Evolutionary conservation across 1,140 invertebrate species (phyloP).

Genomic region (Asbolus verrucosus): DNA sequence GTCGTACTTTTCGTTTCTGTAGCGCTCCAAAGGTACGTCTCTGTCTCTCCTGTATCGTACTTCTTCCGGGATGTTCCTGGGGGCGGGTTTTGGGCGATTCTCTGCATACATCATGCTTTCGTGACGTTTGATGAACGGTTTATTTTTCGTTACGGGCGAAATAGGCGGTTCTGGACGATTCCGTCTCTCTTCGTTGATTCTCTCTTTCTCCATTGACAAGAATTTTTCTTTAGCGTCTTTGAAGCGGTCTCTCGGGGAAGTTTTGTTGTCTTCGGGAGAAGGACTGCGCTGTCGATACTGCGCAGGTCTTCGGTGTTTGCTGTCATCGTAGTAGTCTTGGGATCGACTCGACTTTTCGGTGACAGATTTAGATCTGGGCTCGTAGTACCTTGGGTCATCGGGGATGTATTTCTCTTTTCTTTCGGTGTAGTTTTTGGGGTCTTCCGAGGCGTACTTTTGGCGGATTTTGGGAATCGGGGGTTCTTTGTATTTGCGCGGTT

Average conservation of each 20-base stretch:
- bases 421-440: conserved; percentile 46
- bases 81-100: conserved; percentile 56
- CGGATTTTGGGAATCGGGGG: conserved; percentile 56
- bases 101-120: conserved; percentile 57
- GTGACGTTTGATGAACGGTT: conserved; percentile 57
- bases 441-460: conserved; percentile 51
- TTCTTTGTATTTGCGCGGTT: conserved; percentile 48
- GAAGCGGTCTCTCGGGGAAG: conserved; percentile 80
- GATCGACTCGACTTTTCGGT: conserved; percentile 2
- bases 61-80: conserved; percentile 55
- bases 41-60: conserved; percentile 62
- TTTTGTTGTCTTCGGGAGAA: conserved; percentile 65
- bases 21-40: conserved; percentile 61
- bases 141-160: conserved; percentile 56
- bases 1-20: conserved; percentile 63
- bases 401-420: conserved; percentile 14
- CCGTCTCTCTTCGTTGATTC: conserved; percentile 67
- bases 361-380: conserved; percentile 8
- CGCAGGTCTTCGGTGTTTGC: conserved; percentile 59
- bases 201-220: conserved; percentile 78
- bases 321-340: conserved; percentile 57
- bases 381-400: conserved; percentile 20
- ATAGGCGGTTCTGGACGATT: conserved; percentile 58
- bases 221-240: conserved; percentile 88
- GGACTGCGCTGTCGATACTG: conserved; percentile 47